Evolutionary conservation across 30 jellyfish, hydroid and myxozoan species (phyloP).

Genomic region (Catostylus mosaicus): DNA sequence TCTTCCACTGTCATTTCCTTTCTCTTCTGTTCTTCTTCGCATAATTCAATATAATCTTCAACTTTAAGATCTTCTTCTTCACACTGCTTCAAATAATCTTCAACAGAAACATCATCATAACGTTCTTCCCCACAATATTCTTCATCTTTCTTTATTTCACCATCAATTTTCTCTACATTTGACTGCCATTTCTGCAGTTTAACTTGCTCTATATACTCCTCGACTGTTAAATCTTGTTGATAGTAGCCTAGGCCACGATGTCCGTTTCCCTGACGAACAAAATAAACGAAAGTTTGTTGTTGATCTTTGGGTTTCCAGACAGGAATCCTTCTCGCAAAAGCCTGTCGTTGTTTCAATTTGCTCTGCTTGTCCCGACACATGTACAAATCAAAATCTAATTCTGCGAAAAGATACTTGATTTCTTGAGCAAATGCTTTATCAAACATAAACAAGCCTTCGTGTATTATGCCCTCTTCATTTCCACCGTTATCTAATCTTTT

Average conservation of each 20-base stretch:
- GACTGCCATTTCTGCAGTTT: not conserved
- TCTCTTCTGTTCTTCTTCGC: not conserved
- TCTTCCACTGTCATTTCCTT: conserved; percentile 50
- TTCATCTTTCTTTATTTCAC: not conserved
- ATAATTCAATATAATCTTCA: not conserved
- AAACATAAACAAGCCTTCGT: conserved; percentile 15
- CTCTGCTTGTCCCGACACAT: conserved; percentile 57
- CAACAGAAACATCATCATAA: conserved; percentile 6
- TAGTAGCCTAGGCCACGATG: not conserved
- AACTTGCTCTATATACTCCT: not conserved
- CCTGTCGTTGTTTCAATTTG: not conserved
- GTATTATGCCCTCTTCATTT: not conserved
- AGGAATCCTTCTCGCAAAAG: not conserved
- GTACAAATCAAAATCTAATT: conserved; percentile 59
- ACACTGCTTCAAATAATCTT: conserved; percentile 25
- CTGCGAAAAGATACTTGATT: conserved; percentile 57
- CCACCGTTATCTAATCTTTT: not conserved
- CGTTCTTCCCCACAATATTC: not conserved
- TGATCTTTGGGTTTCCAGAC: not conserved
- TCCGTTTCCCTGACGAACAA: not conserved
- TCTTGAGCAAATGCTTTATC: conserved; percentile 73
- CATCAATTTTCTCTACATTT: not conserved
- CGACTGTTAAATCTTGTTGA: not conserved
- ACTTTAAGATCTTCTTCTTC: not conserved
- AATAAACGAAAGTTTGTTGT: conserved; percentile 9